These are phyloP conservation scores for Laterallus jamaicensis DNA, from an alignment of 2,113 vertebrate genomes.

Conservation along the genomic window DNA sequence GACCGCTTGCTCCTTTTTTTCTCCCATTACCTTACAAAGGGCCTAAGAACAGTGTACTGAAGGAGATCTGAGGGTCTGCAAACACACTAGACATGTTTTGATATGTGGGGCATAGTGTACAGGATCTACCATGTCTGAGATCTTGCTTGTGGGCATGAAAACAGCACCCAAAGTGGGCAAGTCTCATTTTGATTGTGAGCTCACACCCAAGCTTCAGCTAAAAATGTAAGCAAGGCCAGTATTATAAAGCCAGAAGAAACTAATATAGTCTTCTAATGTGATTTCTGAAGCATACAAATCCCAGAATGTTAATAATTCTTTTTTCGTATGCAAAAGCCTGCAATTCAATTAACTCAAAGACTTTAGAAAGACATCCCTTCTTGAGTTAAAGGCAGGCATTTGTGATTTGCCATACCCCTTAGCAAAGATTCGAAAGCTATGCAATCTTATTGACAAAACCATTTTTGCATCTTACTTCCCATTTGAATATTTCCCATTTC, in stretches of 20 bases:
- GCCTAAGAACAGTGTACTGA: neutral
- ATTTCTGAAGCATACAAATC: neutral
- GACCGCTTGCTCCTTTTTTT: neutral
- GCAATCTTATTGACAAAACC: neutral
- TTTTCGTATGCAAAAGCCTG: neutral
- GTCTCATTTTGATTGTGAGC: neutral
- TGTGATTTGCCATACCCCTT: neutral
- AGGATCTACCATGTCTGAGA: neutral
- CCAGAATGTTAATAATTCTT: neutral
- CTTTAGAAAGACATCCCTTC: conserved; percentile 6
- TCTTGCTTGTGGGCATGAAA: neutral
- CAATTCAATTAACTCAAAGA: conserved; percentile 8
- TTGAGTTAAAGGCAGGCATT: neutral
- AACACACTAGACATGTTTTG: neutral
- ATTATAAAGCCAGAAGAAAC: neutral
- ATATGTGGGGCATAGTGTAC: accelerated
- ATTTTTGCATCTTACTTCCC: neutral
- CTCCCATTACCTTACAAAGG: neutral
- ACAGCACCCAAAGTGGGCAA: neutral
- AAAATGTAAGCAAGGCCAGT: neutral
- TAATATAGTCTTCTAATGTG: neutral
- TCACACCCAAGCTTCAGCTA: neutral
- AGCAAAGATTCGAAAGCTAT: neutral
- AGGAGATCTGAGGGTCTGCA: neutral
- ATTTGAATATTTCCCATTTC: neutral